Evolutionary conservation across 2,113 vertebrate genomes (phyloP), one percentile per base, ranked within the genome.

Genomic region (Anhinga anhinga): DNA sequence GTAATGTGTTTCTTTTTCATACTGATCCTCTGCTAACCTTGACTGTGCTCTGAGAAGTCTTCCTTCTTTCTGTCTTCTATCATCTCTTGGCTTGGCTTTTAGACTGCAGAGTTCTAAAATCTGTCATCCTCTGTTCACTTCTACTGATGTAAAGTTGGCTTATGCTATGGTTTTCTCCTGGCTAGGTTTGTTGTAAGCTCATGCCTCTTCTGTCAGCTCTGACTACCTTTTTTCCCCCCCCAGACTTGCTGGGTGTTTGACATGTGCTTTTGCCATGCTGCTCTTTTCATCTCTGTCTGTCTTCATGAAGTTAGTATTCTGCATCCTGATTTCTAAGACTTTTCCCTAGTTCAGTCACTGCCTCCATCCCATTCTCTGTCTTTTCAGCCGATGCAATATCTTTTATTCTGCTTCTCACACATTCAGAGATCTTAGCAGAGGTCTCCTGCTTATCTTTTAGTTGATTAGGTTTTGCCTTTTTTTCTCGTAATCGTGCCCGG

Each of bases 161-260:
- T 83, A 30, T 88, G 82, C 58, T 27, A 38, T 45, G 91, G 34
- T 73, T 95, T 92, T 95, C 79, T 86, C 82, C 85, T 97, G 95
- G 90, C 93, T 90, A 7, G 56, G 30, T 72, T 82, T 88, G 44
- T n/a, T 82, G 17, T 90, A 85, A 95, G 70, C 85, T 97, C 74
- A 92, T 97, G 23, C 26, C 49, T 93, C 40, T 88, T 82, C 65
- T 85, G 79, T 88, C 90, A 83, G 56, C 53, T 85, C 86, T 72
- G 66, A 76, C 62, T 82, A 84, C 53, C 59, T 50, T 85, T 85
- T 95, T 96, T 82, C 19, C 10, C 19, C 20, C 29, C n/a, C 42
- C 9, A 22, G 90, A 80, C 76, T 80, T 92, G 58, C 74, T 1
- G 44, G 20, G 49, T 72, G 14, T 80, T 95, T 90, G 76, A 76